Evolutionary conservation across 1,140 invertebrate species (phyloP).

Genomic region (Drosophila saltans): DNA sequence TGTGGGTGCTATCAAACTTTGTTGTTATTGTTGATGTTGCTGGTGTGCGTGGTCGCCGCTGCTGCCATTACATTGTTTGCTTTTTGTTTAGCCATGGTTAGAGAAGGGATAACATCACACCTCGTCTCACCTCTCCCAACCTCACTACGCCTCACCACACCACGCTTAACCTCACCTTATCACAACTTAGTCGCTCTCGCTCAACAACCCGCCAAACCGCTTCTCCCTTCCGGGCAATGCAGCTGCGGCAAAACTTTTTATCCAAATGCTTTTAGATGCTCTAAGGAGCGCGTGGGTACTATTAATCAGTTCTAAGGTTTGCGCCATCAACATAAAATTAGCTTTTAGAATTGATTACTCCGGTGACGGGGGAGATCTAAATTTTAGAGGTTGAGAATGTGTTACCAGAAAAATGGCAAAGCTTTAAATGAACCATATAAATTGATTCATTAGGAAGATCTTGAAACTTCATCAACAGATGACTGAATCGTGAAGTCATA

Average conservation of each 20-base stretch:
- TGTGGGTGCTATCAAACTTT: constrained; percentile 43
- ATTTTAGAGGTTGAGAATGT: too few species aligned
- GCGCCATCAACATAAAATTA: constrained; percentile 7
- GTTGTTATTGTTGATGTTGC: constrained; percentile 35
- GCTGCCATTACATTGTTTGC: constrained; percentile 76
- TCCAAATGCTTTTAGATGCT: constrained; percentile 17
- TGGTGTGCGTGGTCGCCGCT: constrained; percentile 59
- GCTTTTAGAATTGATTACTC: neutral
- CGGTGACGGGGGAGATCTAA: neutral
- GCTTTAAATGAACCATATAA: too few species aligned
- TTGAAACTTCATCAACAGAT: too few species aligned
- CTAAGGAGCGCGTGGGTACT: constrained; percentile 9
- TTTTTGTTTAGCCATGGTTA: constrained; percentile 63
- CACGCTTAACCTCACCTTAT: constrained; percentile 2
- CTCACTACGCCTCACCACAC: constrained; percentile 5
- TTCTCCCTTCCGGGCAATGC: constrained; percentile 26
- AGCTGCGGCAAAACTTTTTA: constrained; percentile 54
- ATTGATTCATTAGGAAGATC: too few species aligned
- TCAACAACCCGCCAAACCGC: neutral
- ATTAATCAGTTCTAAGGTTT: constrained; percentile 28
- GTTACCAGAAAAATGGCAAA: too few species aligned
- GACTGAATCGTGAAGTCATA: too few species aligned
- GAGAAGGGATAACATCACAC: constrained; percentile 27
- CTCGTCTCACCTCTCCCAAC: neutral
- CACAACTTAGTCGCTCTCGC: constrained; percentile 1